These are phyloP conservation scores for Melanerpes aurifrons DNA, from an alignment of 2,113 vertebrate genomes.

Conservation along the genomic window DNA sequence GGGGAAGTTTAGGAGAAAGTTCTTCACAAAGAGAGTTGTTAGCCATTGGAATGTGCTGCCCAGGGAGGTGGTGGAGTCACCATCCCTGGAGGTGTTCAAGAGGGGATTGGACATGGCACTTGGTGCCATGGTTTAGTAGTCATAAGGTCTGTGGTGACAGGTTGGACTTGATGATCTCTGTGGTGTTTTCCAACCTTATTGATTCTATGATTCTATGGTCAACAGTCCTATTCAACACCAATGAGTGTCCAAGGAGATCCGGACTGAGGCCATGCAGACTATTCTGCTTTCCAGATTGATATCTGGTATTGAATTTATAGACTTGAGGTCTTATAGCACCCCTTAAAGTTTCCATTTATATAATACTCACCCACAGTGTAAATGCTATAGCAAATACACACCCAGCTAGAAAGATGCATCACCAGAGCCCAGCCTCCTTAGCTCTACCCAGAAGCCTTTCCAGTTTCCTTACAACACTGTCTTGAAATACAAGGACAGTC, in stretches of 20 bases:
- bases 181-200: too few relatives aligned
- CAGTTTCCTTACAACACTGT: neutral
- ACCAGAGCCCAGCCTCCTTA: neutral
- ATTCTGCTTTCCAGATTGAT: neutral
- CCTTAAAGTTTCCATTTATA: neutral
- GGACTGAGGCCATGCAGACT: neutral
- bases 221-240: neutral
- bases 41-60: too few relatives aligned
- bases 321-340: accelerated
- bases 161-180: too few relatives aligned
- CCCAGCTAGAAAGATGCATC: neutral
- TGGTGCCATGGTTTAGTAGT: too few relatives aligned
- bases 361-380: neutral
- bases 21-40: too few relatives aligned
- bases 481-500: neutral
- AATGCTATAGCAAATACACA: neutral
- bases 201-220: neutral
- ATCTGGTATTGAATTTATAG: neutral
- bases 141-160: too few relatives aligned
- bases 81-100: too few relatives aligned
- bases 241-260: neutral
- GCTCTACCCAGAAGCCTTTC: neutral
- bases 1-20: too few relatives aligned
- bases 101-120: too few relatives aligned
- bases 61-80: too few relatives aligned